A percentile compares a stretch with the other conserved stretches of the same genome.
Evolutionary conservation across 2,797 vertebrate genomes (phyloP).

Genomic region (Meriones psammophilus): DNA sequence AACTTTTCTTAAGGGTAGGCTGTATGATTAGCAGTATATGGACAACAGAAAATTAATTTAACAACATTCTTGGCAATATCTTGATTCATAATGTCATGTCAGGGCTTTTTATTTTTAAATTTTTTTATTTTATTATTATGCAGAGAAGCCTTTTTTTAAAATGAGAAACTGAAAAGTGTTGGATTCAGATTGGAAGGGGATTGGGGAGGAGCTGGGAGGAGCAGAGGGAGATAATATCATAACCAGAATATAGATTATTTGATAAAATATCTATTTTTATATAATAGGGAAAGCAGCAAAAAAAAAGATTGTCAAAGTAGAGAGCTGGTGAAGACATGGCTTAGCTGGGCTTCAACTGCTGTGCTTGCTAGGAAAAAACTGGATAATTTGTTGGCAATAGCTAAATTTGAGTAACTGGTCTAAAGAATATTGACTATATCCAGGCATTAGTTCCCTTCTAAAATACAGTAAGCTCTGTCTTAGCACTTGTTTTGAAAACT

Average conservation of each 20-base stretch:
- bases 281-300: neutral
- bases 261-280: neutral
- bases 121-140: neutral
- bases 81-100: neutral
- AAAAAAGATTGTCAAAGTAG: neutral
- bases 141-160: neutral
- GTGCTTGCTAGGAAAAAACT: neutral
- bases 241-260: neutral
- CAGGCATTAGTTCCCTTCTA: neutral
- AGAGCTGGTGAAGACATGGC: neutral
- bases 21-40: neutral
- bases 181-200: neutral
- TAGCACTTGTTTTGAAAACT: neutral
- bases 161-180: neutral
- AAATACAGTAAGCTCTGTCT: too few relatives aligned
- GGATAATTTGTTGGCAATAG: neutral
- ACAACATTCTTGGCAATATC: neutral
- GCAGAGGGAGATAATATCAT: neutral
- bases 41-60: neutral
- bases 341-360: neutral
- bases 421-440: neutral
- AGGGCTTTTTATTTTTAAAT: neutral
- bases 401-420: neutral
- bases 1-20: neutral
- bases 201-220: neutral